Evolutionary conservation across 2,113 vertebrate species (phyloP).

Genomic region (Protobothrops flavoviridis): DNA sequence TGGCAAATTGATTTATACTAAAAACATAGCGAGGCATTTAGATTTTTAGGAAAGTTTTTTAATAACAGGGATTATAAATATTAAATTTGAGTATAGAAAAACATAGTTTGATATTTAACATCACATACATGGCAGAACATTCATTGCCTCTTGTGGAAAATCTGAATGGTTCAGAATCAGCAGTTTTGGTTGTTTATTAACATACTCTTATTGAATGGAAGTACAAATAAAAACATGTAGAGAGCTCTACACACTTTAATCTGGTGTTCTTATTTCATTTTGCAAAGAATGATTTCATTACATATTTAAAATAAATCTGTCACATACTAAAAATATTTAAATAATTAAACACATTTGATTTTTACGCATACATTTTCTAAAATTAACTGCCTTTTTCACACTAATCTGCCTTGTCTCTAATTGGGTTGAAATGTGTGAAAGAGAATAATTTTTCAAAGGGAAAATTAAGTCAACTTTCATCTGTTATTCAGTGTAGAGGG

Average conservation of each 20-base stretch:
- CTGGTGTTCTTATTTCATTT: constrained; percentile 58
- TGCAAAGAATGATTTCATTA: constrained; percentile 64
- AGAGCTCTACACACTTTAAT: constrained; percentile 37
- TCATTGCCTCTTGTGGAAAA: neutral
- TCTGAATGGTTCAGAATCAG: neutral
- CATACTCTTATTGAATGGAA: constrained; percentile 34
- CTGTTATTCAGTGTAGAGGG: constrained; percentile 30
- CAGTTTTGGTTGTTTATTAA: neutral
- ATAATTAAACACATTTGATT: constrained; percentile 83
- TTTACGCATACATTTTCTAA: constrained; percentile 81
- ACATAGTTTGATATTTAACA: neutral
- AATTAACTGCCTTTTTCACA: constrained; percentile 80
- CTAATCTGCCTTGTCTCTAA: constrained; percentile 79
- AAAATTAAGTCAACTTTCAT: constrained; percentile 42
- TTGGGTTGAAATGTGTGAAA: constrained; percentile 82
- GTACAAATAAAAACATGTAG: constrained; percentile 40
- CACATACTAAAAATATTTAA: constrained; percentile 75
- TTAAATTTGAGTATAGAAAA: neutral
- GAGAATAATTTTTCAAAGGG: constrained; percentile 67
- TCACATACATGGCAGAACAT: neutral
- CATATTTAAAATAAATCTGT: constrained; percentile 68
- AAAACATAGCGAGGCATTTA: neutral
- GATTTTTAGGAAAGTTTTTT: neutral
- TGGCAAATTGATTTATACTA: neutral
- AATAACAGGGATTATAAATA: neutral